phyloP scores from a whole-genome alignment of 2,888 invertebrate species.

The Matsumyia berberina region DNA sequence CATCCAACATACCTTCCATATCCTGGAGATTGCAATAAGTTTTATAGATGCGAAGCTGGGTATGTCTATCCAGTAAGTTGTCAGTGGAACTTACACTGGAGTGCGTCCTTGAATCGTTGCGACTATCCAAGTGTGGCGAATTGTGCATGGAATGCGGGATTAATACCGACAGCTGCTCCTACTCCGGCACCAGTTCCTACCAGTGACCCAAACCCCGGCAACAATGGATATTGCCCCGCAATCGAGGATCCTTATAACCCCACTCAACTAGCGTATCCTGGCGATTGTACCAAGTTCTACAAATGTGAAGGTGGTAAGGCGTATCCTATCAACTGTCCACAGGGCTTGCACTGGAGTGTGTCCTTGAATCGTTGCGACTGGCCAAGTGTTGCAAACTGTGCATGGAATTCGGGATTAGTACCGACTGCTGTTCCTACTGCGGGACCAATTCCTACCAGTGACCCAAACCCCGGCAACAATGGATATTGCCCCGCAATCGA shows the following conservation, averaged over 20 bases:
- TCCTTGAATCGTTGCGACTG: no score
- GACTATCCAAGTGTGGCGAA: slow-evolving; percentile 78
- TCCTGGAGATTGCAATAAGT: slow-evolving; percentile 79
- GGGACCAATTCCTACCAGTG: not conserved
- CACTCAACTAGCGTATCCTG: no score
- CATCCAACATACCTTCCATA: slow-evolving; percentile 75
- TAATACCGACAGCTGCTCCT: not conserved
- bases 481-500: not conserved
- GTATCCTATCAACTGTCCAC: no score
- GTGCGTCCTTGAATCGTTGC: slow-evolving; percentile 77
- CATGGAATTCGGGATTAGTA: no score
- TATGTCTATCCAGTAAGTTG: slow-evolving; percentile 73
- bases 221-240: no score
- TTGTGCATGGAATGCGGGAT: slow-evolving; percentile 65
- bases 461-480: not conserved
- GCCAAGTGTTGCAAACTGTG: not conserved
- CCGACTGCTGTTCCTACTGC: not conserved
- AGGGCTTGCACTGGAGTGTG: no score
- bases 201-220: no score
- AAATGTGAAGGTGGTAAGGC: no score
- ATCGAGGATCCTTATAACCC: slow-evolving; percentile 20
- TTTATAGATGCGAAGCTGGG: slow-evolving; percentile 78
- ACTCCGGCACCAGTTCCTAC: not conserved
- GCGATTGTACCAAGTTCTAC: no score
- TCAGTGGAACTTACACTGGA: slow-evolving; percentile 78